Conservation (phyloP, 2,797 vertebrate genomes). For the Microcaecilia unicolor region DNA sequence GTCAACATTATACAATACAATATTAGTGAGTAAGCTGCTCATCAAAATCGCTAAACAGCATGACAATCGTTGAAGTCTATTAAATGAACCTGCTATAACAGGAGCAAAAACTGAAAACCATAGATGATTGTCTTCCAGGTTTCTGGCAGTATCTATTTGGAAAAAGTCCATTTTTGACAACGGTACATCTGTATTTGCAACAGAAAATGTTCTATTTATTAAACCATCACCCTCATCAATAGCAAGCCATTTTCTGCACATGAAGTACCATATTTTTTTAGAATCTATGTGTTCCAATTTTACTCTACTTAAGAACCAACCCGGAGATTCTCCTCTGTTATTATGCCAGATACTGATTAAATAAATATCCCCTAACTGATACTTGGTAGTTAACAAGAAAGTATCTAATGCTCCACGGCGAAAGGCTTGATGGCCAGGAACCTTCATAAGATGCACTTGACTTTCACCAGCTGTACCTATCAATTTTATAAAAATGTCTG, state of each 20-base stretch:
- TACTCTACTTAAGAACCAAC: slow-evolving; percentile 53
- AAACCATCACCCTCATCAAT: not conserved
- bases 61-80: slow-evolving; percentile 45
- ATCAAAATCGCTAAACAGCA: slow-evolving; percentile 38
- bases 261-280: slow-evolving; percentile 40
- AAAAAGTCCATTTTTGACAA: slow-evolving; percentile 34
- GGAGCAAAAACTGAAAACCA: slow-evolving; percentile 47
- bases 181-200: not conserved
- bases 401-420: slow-evolving; percentile 24
- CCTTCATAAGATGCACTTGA: slow-evolving; percentile 28
- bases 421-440: slow-evolving; percentile 22
- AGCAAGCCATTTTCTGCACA: slow-evolving; percentile 50
- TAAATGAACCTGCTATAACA: not conserved
- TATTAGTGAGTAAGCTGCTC: slow-evolving; percentile 34
- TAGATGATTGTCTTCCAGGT: slow-evolving; percentile 19
- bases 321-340: slow-evolving; percentile 15
- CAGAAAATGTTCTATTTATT: slow-evolving; percentile 25
- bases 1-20: slow-evolving; percentile 42
- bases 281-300: slow-evolving; percentile 42
- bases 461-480: slow-evolving; percentile 9
- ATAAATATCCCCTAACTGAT: slow-evolving; percentile 39
- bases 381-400: slow-evolving; percentile 40
- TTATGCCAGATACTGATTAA: slow-evolving; percentile 46
- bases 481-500: slow-evolving; percentile 44
- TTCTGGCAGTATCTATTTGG: slow-evolving; percentile 21